phyloP scores from a whole-genome alignment of 2,113 vertebrate genomes.

The Tretioscincus oriximinensis region DNA sequence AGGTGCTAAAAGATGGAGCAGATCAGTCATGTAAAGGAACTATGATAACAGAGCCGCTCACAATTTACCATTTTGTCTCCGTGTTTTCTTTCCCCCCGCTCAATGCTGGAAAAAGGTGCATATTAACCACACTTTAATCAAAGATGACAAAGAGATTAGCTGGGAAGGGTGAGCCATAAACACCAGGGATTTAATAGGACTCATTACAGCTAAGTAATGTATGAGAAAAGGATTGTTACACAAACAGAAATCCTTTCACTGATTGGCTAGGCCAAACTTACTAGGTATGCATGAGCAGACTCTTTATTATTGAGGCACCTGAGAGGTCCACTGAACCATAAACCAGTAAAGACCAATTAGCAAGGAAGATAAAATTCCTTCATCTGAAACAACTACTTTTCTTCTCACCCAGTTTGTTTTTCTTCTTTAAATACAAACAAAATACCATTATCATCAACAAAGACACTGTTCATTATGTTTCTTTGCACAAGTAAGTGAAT shows the following conservation, averaged over 20 bases:
- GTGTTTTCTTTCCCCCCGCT: fast-evolving
- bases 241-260: slow-evolving; percentile 3
- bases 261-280: slow-evolving; percentile 11
- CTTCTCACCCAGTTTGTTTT: background rate
- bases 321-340: slow-evolving; percentile 6
- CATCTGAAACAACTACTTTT: background rate
- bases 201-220: background rate
- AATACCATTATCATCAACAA: background rate
- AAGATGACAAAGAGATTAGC: slow-evolving; percentile 1
- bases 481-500: background rate
- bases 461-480: background rate
- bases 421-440: background rate
- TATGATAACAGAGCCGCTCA: background rate
- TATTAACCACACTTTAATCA: slow-evolving; percentile 13
- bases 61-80: background rate
- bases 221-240: slow-evolving; percentile 20
- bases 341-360: background rate
- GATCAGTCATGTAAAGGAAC: background rate
- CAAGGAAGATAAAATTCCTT: background rate
- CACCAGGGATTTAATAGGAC: background rate
- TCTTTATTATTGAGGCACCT: slow-evolving; percentile 13
- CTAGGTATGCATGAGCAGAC: background rate
- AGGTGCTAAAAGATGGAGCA: background rate
- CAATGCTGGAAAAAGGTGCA: background rate
- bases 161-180: background rate